Evolutionary conservation across 2,888 invertebrate genomes (phyloP).

Genomic region (Rapana venosa): DNA sequence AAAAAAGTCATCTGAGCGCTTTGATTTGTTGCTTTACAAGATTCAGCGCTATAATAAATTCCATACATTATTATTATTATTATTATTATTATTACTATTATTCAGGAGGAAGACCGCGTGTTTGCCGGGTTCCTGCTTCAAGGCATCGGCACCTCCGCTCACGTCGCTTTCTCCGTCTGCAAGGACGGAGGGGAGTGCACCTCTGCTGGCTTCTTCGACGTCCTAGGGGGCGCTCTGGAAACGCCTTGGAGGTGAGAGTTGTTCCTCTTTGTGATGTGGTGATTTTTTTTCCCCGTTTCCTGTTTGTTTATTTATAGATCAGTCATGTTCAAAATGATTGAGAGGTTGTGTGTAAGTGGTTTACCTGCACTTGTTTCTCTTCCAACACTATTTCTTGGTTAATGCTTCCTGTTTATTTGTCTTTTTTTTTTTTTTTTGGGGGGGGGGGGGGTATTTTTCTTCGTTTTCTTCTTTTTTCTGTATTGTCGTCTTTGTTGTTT

Average conservation of each 20-base stretch:
- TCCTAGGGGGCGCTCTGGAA: conserved; percentile 54
- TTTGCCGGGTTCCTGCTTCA: conserved; percentile 57
- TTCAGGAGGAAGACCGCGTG: conserved; percentile 49
- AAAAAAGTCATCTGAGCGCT: too few species aligned
- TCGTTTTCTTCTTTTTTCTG: neutral
- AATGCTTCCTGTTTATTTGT: too few species aligned
- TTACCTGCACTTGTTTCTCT: too few species aligned
- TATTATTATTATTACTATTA: too few species aligned
- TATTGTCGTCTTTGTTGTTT: neutral
- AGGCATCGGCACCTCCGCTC: conserved; percentile 53
- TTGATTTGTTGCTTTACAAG: too few species aligned
- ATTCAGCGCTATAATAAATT: too few species aligned
- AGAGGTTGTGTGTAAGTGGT: too few species aligned
- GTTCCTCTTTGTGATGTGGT: neutral
- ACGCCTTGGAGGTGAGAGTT: conserved; percentile 51
- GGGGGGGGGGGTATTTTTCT: neutral
- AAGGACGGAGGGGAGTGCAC: conserved; percentile 43
- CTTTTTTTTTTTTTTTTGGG: neutral
- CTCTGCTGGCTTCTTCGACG: conserved; percentile 50
- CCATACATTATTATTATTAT: too few species aligned
- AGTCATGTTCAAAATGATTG: too few species aligned
- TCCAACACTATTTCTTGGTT: too few species aligned
- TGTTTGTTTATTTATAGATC: too few species aligned
- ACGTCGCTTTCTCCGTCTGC: conserved; percentile 47
- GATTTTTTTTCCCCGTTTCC: neutral